These are phyloP conservation scores for Erpobdella octoculata DNA, from an alignment of 2,888 invertebrate genomes.

Conservation along the genomic window DNA sequence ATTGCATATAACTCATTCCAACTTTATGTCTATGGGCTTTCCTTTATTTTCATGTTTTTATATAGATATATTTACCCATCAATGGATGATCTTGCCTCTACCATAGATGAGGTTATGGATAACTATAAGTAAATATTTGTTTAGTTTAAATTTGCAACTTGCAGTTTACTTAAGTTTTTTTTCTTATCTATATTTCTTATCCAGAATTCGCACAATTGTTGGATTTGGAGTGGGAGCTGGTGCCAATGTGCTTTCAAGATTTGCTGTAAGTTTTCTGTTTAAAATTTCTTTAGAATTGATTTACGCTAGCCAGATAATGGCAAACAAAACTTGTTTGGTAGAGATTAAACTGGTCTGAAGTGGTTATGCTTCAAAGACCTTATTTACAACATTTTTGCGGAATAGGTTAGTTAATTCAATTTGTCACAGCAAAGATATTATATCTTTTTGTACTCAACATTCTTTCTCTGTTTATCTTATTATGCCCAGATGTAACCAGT, in stretches of 20 bases:
- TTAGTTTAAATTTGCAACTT: not conserved
- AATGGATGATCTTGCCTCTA: slow-evolving; percentile 88
- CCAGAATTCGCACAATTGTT: slow-evolving; percentile 73
- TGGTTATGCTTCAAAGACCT: too few relatives aligned
- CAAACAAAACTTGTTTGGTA: too few relatives aligned
- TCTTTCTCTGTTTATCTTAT: not conserved
- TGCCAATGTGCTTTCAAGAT: slow-evolving; percentile 86
- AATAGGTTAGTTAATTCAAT: too few relatives aligned
- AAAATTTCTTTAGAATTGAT: too few relatives aligned
- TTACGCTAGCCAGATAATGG: too few relatives aligned
- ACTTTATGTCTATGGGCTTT: too few relatives aligned
- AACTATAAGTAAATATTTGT: slow-evolving; percentile 53
- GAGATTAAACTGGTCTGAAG: too few relatives aligned
- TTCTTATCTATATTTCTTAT: not conserved
- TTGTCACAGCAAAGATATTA: too few relatives aligned
- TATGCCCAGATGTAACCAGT: not conserved
- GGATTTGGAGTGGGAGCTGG: slow-evolving; percentile 96
- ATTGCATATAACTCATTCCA: not conserved
- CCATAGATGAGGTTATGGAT: slow-evolving; percentile 77
- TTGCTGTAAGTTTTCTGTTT: slow-evolving; percentile 61
- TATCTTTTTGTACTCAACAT: not conserved
- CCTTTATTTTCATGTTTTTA: not conserved
- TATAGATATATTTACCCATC: slow-evolving; percentile 83
- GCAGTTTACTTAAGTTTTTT: not conserved
- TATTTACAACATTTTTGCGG: too few relatives aligned